Evolutionary conservation across 1,140 invertebrate genomes (phyloP).

Genomic region (Drosophila santomea): DNA sequence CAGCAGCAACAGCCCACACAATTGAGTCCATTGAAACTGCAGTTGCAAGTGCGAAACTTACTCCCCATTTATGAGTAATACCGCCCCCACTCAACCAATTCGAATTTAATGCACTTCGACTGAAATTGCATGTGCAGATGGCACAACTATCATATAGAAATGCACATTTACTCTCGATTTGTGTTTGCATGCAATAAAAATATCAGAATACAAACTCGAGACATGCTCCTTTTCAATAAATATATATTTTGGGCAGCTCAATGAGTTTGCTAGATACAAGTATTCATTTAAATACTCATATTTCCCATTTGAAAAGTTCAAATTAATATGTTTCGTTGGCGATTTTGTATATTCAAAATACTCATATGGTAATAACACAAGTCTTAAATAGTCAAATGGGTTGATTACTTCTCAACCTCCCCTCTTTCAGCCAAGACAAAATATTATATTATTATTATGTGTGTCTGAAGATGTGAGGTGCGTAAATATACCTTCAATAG

Average conservation of each 20-base stretch:
- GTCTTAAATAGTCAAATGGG: neutral
- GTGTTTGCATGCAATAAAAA: conserved; percentile 38
- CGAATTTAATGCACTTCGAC: neutral
- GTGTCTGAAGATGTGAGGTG: conserved; percentile 10
- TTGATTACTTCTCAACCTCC: conserved; percentile 13
- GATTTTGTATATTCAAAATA: no score
- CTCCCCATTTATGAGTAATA: conserved; percentile 66
- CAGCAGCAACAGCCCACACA: conserved; percentile 59
- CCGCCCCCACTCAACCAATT: neutral
- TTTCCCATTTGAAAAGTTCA: no score
- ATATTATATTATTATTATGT: conserved; percentile 49
- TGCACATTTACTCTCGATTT: conserved; percentile 28
- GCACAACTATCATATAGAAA: conserved; percentile 39
- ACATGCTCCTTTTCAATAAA: conserved; percentile 6
- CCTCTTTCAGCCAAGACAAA: conserved; percentile 26
- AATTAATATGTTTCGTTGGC: no score
- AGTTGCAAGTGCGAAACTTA: conserved; percentile 58
- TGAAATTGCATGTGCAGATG: conserved; percentile 14
- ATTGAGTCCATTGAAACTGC: conserved; percentile 44
- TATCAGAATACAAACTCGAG: conserved; percentile 14
- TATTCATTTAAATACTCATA: neutral
- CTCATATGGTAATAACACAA: no score
- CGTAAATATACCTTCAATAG: conserved; percentile 6
- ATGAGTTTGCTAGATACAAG: conserved; percentile 11
- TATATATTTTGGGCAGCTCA: neutral